These are phyloP conservation scores for Hemicordylus capensis DNA, from an alignment of 2,113 vertebrate genomes.

Conservation along the genomic window DNA sequence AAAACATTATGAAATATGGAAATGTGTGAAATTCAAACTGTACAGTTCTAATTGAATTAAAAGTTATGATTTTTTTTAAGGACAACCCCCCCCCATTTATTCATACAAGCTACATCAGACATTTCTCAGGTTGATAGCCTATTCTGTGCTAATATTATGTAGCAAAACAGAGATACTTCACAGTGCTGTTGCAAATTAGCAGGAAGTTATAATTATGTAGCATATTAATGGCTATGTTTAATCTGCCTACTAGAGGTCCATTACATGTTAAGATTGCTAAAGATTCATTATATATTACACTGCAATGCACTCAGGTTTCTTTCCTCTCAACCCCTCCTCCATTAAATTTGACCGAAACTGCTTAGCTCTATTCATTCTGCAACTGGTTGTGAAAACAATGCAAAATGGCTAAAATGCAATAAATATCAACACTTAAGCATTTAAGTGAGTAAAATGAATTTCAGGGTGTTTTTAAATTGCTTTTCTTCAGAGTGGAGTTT, in stretches of 20 bases:
- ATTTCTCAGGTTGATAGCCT: not conserved
- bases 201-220: constrained; percentile 10
- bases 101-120: not conserved
- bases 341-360: constrained; percentile 47
- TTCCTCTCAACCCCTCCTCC: not conserved
- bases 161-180: not conserved
- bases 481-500: constrained; percentile 52
- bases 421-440: constrained; percentile 67
- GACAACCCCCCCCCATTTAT: not conserved
- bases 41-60: not conserved
- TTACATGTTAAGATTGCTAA: not conserved
- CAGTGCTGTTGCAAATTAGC: constrained; percentile 14
- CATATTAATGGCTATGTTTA: constrained; percentile 46
- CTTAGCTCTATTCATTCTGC: constrained; percentile 40
- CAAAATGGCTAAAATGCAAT: constrained; percentile 54
- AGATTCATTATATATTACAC: not conserved
- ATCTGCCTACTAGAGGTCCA: constrained; percentile 21
- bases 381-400: constrained; percentile 47
- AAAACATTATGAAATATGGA: constrained; percentile 13
- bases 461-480: constrained; percentile 53
- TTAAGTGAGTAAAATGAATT: constrained; percentile 64
- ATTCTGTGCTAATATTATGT: not conserved
- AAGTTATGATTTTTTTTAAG: not conserved
- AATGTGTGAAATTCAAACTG: constrained; percentile 11
- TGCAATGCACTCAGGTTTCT: not conserved